These are phyloP conservation scores for Tenebrosternarchus preto DNA, from an alignment of 2,113 vertebrate species.

Conservation along the genomic window DNA sequence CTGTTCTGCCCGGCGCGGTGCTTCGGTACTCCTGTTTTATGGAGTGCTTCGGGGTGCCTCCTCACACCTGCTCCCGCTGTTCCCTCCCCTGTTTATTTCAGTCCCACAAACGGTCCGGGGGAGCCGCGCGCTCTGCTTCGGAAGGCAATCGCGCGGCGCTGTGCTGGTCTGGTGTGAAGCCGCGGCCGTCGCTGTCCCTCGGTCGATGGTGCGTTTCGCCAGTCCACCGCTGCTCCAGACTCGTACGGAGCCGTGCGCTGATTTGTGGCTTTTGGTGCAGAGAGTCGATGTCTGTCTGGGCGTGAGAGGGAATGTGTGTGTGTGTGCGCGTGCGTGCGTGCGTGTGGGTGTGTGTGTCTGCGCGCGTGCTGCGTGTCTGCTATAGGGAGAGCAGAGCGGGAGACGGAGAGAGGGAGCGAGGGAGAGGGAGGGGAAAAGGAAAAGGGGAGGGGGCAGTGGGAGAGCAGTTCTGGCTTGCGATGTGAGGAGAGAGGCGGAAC, in stretches of 20 bases:
- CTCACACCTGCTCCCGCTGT: background rate
- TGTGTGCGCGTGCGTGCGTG: slow-evolving; percentile 48
- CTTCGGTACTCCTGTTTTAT: slow-evolving; percentile 7
- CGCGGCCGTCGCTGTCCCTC: background rate
- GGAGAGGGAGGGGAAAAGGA: slow-evolving; percentile 7
- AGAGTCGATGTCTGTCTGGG: slow-evolving; percentile 38
- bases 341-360: slow-evolving; percentile 49
- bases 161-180: background rate
- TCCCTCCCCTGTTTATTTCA: slow-evolving; percentile 29
- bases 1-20: background rate
- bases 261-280: slow-evolving; percentile 55
- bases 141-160: slow-evolving; percentile 1
- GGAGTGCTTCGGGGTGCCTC: slow-evolving; percentile 6
- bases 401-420: slow-evolving; percentile 15
- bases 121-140: slow-evolving; percentile 14
- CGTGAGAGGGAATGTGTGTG: slow-evolving; percentile 20
- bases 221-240: slow-evolving; percentile 14
- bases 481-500: slow-evolving; percentile 39
- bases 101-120: slow-evolving; percentile 21
- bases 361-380: slow-evolving; percentile 55
- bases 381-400: slow-evolving; percentile 49
- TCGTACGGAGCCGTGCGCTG: slow-evolving; percentile 4
- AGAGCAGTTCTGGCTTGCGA: slow-evolving; percentile 41
- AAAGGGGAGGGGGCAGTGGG: slow-evolving; percentile 4
- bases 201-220: slow-evolving; percentile 18